Conservation (phyloP, 2,888 invertebrate species). For the Habrosyne pyritoides region DNA sequence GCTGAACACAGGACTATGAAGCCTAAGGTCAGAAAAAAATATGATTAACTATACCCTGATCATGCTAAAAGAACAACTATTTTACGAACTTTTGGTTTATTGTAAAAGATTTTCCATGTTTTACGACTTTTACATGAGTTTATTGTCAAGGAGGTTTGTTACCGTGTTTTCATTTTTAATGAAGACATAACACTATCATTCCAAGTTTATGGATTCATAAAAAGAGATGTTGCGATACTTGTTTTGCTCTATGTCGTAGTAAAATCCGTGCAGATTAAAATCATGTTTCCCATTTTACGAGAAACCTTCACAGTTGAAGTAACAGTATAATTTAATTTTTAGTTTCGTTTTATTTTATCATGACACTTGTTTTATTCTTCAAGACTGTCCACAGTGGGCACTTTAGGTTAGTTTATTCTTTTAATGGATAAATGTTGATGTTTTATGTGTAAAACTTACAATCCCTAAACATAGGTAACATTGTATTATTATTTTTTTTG, state of each 20-base stretch:
- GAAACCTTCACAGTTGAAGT: neutral
- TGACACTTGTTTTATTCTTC: neutral
- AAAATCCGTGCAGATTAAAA: slow-evolving; percentile 40
- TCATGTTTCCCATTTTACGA: slow-evolving; percentile 39
- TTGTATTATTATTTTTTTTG: too few species aligned
- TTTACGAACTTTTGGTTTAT: neutral
- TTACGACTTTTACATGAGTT: neutral
- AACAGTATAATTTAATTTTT: neutral
- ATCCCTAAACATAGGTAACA: too few species aligned
- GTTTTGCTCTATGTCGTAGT: slow-evolving; percentile 28
- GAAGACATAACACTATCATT: slow-evolving; percentile 26
- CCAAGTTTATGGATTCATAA: slow-evolving; percentile 28
- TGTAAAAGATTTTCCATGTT: slow-evolving; percentile 1
- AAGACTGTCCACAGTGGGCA: too few species aligned
- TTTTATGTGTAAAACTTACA: too few species aligned
- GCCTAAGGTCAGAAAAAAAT: too few species aligned
- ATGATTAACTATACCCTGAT: too few species aligned
- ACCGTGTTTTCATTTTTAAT: slow-evolving; percentile 16
- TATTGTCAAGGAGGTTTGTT: slow-evolving; percentile 1
- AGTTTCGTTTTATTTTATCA: neutral
- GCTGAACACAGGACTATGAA: too few species aligned
- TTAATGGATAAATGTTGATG: too few species aligned
- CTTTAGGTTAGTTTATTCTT: too few species aligned
- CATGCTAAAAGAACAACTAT: too few species aligned
- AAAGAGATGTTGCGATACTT: slow-evolving; percentile 1